Percentiles rank a stretch among this genome's conserved stretches.
These are phyloP conservation scores for Conistra vaccinii DNA, from an alignment of 2,888 invertebrate genomes.

Conservation along the genomic window DNA sequence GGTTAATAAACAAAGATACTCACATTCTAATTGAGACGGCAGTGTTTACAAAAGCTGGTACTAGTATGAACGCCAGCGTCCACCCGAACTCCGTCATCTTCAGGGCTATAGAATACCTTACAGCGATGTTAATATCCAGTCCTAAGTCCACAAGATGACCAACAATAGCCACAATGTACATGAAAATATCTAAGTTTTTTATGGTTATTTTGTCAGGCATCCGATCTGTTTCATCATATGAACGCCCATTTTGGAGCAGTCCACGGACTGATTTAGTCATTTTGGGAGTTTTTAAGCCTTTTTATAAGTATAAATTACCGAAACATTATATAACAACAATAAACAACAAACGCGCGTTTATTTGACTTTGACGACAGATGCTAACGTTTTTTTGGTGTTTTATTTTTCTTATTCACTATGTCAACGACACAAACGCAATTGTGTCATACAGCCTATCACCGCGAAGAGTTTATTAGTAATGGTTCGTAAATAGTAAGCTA, in stretches of 20 bases:
- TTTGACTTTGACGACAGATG: constrained; percentile 54
- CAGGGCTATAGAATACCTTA: constrained; percentile 90
- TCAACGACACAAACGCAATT: constrained; percentile 27
- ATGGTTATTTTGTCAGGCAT: constrained; percentile 91
- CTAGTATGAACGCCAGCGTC: constrained; percentile 93
- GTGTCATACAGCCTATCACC: constrained; percentile 26
- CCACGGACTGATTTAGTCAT: constrained; percentile 81
- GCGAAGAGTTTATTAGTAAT: constrained; percentile 2
- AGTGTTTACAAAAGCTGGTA: constrained; percentile 94
- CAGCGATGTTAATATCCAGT: constrained; percentile 93
- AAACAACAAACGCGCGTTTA: constrained; percentile 45
- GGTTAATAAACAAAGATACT: constrained; percentile 73
- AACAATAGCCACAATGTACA: constrained; percentile 92
- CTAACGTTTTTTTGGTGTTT: too few relatives aligned
- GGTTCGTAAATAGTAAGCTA: constrained; percentile 7
- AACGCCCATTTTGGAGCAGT: constrained; percentile 80
- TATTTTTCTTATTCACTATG: constrained; percentile 3
- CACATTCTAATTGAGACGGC: constrained; percentile 94
- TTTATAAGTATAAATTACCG: neutral
- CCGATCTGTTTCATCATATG: constrained; percentile 91
- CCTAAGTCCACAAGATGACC: constrained; percentile 93
- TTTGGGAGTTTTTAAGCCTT: constrained; percentile 53
- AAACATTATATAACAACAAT: constrained; percentile 31
- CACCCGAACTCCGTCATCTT: constrained; percentile 92
- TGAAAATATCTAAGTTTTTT: constrained; percentile 91